Conservation (phyloP, 2,797 vertebrate species). For the Glyptemys insculpta region DNA sequence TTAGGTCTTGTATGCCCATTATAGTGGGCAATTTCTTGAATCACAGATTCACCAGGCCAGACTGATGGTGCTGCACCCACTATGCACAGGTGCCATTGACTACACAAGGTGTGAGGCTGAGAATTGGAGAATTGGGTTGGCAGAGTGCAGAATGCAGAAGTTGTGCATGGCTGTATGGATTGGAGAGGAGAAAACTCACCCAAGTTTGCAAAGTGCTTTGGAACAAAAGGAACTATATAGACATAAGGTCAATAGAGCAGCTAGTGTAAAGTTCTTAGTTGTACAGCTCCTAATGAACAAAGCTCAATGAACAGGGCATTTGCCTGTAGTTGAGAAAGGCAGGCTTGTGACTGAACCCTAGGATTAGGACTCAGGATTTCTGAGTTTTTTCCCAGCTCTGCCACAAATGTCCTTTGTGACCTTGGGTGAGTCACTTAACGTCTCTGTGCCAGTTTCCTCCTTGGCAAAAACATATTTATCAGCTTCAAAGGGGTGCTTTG, state of each 20-base stretch:
- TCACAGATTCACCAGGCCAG: neutral
- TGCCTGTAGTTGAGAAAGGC: neutral
- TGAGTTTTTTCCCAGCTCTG: neutral
- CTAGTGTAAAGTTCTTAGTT: neutral
- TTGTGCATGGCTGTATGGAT: neutral
- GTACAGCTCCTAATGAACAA: rapidly evolving
- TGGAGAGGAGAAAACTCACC: neutral
- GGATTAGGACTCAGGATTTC: neutral
- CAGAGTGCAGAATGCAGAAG: neutral
- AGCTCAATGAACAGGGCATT: neutral
- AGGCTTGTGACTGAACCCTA: neutral
- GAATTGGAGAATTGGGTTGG: neutral
- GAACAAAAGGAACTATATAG: neutral
- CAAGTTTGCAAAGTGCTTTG: neutral
- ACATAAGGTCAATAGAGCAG: neutral
- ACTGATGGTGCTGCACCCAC: neutral
- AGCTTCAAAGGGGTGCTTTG: slow-evolving; percentile 20
- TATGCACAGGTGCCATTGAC: neutral
- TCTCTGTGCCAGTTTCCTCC: slow-evolving; percentile 40
- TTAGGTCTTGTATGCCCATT: neutral
- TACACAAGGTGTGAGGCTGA: neutral
- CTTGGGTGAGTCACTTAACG: neutral
- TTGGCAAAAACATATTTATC: slow-evolving; percentile 51
- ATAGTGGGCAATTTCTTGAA: neutral
- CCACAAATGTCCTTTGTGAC: neutral